Base-by-base conservation (phyloP, 2,888 invertebrate species). In the Pristionchus fissidentatus region DNA sequence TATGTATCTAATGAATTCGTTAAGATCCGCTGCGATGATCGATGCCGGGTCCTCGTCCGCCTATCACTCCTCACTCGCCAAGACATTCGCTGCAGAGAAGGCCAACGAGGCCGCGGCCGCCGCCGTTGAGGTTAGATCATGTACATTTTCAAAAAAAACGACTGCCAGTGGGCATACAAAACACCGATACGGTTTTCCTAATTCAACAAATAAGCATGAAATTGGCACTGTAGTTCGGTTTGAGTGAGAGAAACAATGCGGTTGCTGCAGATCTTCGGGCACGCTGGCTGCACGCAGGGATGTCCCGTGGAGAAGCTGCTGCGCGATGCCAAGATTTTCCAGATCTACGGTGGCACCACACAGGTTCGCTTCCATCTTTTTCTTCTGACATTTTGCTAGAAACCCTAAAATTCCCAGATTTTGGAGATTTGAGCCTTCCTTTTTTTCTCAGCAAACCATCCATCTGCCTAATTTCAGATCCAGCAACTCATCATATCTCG, bases 341-440 rank as follows among this genome's bases (percentile, higher is more conserved):
- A 97, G 94, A 98, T 98, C 90, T 98, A 98, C 92, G 98, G 98
- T 93, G 98, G 98, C 84, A 98, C 98, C n/a, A 95, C 97, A 0
- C 89, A 87, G 83, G 87, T 86, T n/a, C 2, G 57, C 15, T 26
- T 35, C n/a, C n/a, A n/a, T n/a, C n/a, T 66, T 66, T 66, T 29
- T n/a, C n/a, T n/a, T n/a, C n/a, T n/a, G n/a, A n/a, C n/a, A n/a
- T n/a, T n/a, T n/a, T n/a, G n/a, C n/a, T n/a, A n/a, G n/a, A n/a
- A n/a, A n/a, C n/a, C n/a, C n/a, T n/a, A n/a, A n/a, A n/a, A n/a
- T n/a, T n/a, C n/a, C n/a, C n/a, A n/a, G 52, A 3, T 15, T n/a
- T 13, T n/a, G 62, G 62, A 35, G 1, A 32, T 15, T 35, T 70
- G 41, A 19, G 13, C 10, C 0, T 8, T 32, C 1, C 22, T 15